phyloP scores from a whole-genome alignment of 2,888 invertebrate genomes.

The Chrysotoxum bicinctum region DNA sequence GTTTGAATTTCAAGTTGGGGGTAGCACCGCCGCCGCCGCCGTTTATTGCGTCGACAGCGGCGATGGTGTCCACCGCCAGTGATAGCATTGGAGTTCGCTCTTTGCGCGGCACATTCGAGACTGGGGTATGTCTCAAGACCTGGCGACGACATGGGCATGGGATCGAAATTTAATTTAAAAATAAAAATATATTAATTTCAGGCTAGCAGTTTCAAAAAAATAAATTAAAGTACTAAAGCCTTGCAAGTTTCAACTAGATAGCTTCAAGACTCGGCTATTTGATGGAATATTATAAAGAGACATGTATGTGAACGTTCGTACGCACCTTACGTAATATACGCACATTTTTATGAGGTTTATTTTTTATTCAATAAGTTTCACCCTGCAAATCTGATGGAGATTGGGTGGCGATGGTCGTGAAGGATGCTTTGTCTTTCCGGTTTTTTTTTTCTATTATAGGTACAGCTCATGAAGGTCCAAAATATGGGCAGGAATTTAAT shows the following conservation, averaged over 20 bases:
- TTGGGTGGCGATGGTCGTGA: constrained; percentile 17
- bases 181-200: constrained; percentile 17
- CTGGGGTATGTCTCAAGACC: constrained; percentile 41
- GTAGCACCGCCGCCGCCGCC: constrained; percentile 18
- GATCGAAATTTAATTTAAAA: constrained; percentile 49
- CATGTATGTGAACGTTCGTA: neutral
- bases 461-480: constrained; percentile 38
- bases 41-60: constrained; percentile 31
- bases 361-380: constrained; percentile 55
- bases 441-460: constrained; percentile 36
- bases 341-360: constrained; percentile 51
- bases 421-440: constrained; percentile 34
- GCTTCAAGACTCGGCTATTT: neutral
- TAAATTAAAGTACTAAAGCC: neutral
- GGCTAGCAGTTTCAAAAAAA: neutral
- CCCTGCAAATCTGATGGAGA: neutral
- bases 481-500: constrained; percentile 13
- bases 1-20: constrained; percentile 37
- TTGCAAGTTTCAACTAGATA: neutral
- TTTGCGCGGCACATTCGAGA: constrained; percentile 11
- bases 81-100: constrained; percentile 32
- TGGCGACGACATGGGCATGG: neutral
- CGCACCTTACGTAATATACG: constrained; percentile 25
- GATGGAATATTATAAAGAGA: too few relatives aligned
- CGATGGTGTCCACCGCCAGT: neutral